Evolutionary conservation across 2,797 vertebrate species (phyloP), one percentile per base, ranked within the genome.

Genomic region (Paguma larvata): DNA sequence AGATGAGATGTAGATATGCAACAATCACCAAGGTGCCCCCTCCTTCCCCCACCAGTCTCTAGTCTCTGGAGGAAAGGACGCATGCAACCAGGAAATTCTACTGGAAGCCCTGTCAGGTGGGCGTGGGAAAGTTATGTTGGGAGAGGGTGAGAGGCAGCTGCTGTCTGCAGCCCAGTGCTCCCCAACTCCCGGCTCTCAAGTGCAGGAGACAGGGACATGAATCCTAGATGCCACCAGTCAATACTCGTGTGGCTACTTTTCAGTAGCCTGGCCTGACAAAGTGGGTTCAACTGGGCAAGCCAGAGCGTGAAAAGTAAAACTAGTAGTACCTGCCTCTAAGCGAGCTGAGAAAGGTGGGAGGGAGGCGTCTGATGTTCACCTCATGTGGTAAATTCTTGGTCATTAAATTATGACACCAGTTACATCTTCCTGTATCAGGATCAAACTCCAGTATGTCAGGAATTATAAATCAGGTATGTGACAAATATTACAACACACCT

Each of bases 71-170:
- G 41, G 70, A 91, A 86, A 44, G 79, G 75, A 79, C 56, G 18
- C 4, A 6, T 53, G 78, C 89, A 82, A 77, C 72, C 75, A 89
- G 44, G 62, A 80, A 73, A 88, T 11, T n/a, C 63, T 78, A n/a
- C 53, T 2, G 23, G 34, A 88, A 77, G 27, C 41, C 63, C 63
- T 34, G 65, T 44, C 7, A 1, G 3, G 67, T 87, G 51, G 59
- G 51, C 8, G 38, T 95, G 95, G 89, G 96, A 96, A 93, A 75
- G 85, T 51, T 75, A 32, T 75, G 21, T 68, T 78, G 62, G 65
- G 92, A 84, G 75, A 93, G 14, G 59, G 53, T 67, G 48, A 95
- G 62, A 89, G 80, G 70, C 94, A 96, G 84, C 48, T 89, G 68
- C 75, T 85, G 41, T 84, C 70, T 72, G 53, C 59, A 93, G 63